Conservation (phyloP, 1,140 invertebrate genomes). For the Drosophila sproati region DNA sequence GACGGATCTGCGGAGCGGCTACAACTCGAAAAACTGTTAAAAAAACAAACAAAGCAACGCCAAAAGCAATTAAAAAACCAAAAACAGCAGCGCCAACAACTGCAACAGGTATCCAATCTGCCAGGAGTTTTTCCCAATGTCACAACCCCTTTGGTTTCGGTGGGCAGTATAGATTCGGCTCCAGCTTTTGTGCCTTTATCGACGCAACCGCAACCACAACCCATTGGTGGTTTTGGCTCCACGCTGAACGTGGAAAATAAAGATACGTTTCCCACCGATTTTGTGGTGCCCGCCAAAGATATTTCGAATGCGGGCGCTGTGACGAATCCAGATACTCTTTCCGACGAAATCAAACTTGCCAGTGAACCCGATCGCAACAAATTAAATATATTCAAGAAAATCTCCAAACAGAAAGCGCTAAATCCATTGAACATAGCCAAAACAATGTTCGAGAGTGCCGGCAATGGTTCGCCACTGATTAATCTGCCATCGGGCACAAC, state of each 20-base stretch:
- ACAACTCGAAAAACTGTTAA: conserved; percentile 64
- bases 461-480: conserved; percentile 47
- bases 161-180: neutral
- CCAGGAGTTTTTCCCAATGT: neutral
- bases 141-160: neutral
- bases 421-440: conserved; percentile 4
- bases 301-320: neutral
- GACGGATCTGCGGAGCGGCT: conserved; percentile 36
- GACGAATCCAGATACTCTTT: neutral
- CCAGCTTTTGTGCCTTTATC: neutral
- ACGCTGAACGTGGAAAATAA: conserved; percentile 7
- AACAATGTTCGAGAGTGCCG: conserved; percentile 27
- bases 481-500: conserved; percentile 76
- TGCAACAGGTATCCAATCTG: neutral
- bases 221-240: neutral
- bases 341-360: conserved; percentile 85
- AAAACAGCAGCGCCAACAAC: conserved; percentile 24
- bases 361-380: conserved; percentile 93
- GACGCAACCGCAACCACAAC: neutral
- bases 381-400: conserved; percentile 94
- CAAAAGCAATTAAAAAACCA: conserved; percentile 62
- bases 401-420: conserved; percentile 82
- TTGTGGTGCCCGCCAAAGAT: neutral
- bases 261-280: neutral
- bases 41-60: conserved; percentile 67